Percentiles rank a stretch among this genome's conserved stretches.
Conservation (phyloP, 2,797 vertebrate genomes). For the Schizopygopsis pylzovi region DNA sequence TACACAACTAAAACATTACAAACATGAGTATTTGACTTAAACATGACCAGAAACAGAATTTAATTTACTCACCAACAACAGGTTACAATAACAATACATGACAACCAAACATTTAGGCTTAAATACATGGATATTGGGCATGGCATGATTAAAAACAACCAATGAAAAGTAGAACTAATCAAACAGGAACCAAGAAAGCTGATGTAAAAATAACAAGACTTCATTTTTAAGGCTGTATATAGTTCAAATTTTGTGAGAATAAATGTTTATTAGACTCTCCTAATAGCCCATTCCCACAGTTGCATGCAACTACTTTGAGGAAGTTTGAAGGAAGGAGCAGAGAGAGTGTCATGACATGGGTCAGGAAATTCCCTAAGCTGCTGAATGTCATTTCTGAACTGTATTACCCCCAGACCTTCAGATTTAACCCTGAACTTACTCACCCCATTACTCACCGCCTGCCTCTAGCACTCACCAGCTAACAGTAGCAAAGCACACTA, state of each 20-base stretch:
- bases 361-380: conserved; percentile 46
- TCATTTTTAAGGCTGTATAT: background rate
- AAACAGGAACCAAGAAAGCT: too few species aligned
- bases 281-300: conserved; percentile 12
- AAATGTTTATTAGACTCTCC: background rate
- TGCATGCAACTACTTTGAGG: conserved; percentile 19
- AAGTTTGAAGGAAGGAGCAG: background rate
- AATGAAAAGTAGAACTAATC: too few species aligned
- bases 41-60: too few species aligned
- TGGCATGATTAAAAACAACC: too few species aligned
- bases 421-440: conserved; percentile 16
- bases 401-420: background rate
- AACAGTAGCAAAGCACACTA: background rate
- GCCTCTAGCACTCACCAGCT: background rate
- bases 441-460: conserved; percentile 27
- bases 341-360: conserved; percentile 23
- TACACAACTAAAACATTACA: too few species aligned
- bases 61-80: too few species aligned
- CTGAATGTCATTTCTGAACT: conserved; percentile 9
- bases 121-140: too few species aligned
- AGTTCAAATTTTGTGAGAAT: background rate
- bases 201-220: background rate
- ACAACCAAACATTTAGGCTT: background rate
- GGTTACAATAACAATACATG: background rate
- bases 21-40: too few species aligned